These are phyloP conservation scores for Perognathus longimembris DNA, from an alignment of 2,113 vertebrate species.

Conservation along the genomic window DNA sequence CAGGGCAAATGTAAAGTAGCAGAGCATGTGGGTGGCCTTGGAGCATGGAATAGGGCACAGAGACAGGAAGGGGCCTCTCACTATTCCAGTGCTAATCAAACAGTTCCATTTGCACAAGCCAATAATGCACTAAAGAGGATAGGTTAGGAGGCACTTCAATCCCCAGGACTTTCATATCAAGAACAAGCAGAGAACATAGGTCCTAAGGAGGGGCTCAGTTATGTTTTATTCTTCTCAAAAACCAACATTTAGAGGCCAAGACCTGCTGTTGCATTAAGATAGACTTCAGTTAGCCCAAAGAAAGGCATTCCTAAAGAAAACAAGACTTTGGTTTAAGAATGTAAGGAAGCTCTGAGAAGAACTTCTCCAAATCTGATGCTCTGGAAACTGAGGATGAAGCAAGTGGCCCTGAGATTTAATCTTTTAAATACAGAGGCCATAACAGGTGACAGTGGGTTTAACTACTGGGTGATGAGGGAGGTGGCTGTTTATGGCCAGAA, in stretches of 20 bases:
- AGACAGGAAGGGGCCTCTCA: conserved; percentile 68
- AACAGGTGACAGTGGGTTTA: not conserved
- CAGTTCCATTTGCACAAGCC: conserved; percentile 40
- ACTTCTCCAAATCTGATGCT: not conserved
- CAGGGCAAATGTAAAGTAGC: conserved; percentile 82
- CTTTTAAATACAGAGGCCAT: not conserved
- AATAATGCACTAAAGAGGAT: conserved; percentile 23
- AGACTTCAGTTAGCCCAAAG: conserved; percentile 8
- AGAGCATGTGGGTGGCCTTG: conserved; percentile 84
- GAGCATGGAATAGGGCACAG: conserved; percentile 77
- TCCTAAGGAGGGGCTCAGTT: not conserved
- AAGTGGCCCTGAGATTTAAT: not conserved
- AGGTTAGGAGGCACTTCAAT: not conserved
- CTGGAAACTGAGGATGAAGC: not conserved
- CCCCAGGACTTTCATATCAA: conserved; percentile 3
- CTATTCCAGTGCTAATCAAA: conserved; percentile 42
- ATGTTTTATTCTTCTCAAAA: not conserved
- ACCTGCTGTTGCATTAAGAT: not conserved
- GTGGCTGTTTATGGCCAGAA: not conserved
- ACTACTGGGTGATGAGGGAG: not conserved
- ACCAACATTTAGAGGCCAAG: not conserved
- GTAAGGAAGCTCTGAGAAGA: not conserved
- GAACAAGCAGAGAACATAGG: not conserved
- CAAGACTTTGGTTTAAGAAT: not conserved
- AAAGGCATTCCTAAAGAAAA: conserved; percentile 30